Percentiles rank a stretch among this genome's conserved stretches.
Conservation (phyloP, 2,113 vertebrate species). For the Hepsetus odoe region DNA sequence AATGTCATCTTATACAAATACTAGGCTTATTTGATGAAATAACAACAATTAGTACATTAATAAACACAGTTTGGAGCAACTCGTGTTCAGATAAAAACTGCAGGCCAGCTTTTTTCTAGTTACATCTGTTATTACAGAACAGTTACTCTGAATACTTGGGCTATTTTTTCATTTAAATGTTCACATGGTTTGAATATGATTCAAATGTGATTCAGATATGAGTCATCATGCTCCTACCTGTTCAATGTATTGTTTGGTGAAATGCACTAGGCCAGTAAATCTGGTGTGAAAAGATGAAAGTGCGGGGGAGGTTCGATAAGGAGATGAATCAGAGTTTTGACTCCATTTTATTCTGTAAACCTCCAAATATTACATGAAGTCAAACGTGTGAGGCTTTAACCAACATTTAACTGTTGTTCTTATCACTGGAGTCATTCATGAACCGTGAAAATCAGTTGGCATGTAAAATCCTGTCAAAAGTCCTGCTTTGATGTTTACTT, state of each 20-base stretch:
- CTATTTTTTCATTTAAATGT: background rate
- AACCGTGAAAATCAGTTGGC: background rate
- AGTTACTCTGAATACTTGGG: too few species aligned
- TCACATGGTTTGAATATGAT: background rate
- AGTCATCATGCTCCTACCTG: background rate
- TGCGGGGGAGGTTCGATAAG: background rate
- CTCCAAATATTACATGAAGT: too few species aligned
- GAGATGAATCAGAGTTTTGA: background rate
- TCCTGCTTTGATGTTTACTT: background rate
- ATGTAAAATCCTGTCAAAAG: background rate
- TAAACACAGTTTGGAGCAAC: too few species aligned
- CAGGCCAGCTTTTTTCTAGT: background rate
- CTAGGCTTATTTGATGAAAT: too few species aligned
- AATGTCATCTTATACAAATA: too few species aligned
- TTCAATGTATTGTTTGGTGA: background rate
- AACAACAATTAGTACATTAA: too few species aligned
- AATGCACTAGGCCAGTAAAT: background rate
- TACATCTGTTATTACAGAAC: background rate
- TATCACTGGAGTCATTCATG: too few species aligned
- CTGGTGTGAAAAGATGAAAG: background rate
- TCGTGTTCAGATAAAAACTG: background rate
- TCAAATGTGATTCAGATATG: background rate
- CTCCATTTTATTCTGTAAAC: background rate
- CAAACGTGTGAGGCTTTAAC: background rate
- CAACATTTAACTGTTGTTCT: background rate